Base-by-base conservation (phyloP, 2,797 vertebrate genomes). In the Nyctalus aviator region DNA sequence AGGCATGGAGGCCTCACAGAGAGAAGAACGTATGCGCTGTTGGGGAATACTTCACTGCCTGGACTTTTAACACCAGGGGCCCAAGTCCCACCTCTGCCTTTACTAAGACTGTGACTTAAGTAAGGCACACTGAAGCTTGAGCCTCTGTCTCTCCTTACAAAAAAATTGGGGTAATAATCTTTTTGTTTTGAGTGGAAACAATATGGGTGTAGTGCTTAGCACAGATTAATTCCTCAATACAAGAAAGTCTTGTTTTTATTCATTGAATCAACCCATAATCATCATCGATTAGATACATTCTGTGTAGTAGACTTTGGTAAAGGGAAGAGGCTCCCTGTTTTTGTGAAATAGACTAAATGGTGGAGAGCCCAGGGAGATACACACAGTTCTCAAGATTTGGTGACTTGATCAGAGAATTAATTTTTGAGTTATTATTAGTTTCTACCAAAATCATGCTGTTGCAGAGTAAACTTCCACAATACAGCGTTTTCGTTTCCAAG, bases 391-490 rank as follows among this genome's bases (percentile, higher is more conserved):
- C 66, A 72, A 84, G 78, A 88, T 53, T 59, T 20, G 59, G 41
- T 71, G 37, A 71, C 23, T 18, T 17, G 55, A 50, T 2, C 50
- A 68, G n/a, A 94, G 18, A 82, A 88, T 11, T 44, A 6, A 37
- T 64, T 92, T 50, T 41, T 83, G 32, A 68, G 17, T 91, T 76
- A 37, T 72, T 64, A 57, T 59, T 69, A 89, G 21, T 30, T 84
- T 93, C 41, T 93, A 10, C 17, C 71, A 59, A 66, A 75, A 69
- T 90, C 32, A 73, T 20, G 66, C 44, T 84, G n/a, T 32, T 88
- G 12, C 35, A 76, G 25, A 76, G 50, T 66, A 66, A 77, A 69
- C 32, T 81, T 46, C 11, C 5, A 75, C 2, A 13, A 53, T 2
- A 66, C 79, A 90, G 27, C 15, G 20, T 37, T 69, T 77, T 35